phyloP scores from a whole-genome alignment of 2,888 invertebrate species.

The Andrena trimmerana region DNA sequence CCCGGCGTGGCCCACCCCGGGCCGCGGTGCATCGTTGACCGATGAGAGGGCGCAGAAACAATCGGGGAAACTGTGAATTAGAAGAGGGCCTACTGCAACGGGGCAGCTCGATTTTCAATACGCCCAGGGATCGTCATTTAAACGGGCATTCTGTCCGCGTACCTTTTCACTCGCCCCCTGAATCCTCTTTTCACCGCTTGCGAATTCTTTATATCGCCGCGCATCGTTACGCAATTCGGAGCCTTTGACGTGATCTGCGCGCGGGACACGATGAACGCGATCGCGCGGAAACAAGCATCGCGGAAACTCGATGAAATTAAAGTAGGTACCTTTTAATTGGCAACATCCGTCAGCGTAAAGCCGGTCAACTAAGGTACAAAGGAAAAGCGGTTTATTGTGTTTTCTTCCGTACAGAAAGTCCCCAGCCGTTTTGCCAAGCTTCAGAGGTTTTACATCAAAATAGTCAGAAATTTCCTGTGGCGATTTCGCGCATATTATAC shows the following conservation, averaged over 20 bases:
- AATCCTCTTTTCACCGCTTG: neutral
- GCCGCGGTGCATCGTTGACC: constrained; percentile 18
- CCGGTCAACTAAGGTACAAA: constrained; percentile 22
- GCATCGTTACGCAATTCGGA: constrained; percentile 23
- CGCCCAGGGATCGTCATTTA: constrained; percentile 22
- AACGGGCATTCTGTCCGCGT: neutral
- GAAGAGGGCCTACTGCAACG: constrained; percentile 23
- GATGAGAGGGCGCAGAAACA: constrained; percentile 35
- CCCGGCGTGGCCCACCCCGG: constrained; percentile 23
- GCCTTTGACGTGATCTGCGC: constrained; percentile 17
- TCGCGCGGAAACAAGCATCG: constrained; percentile 39
- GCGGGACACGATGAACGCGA: constrained; percentile 5
- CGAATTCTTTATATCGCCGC: constrained; percentile 22
- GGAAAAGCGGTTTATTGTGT: constrained; percentile 25
- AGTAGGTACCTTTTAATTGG: constrained; percentile 43
- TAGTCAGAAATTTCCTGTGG: neutral
- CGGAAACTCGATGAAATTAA: constrained; percentile 43
- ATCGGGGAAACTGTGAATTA: constrained; percentile 13
- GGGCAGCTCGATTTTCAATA: constrained; percentile 28
- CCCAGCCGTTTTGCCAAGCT: too few species aligned
- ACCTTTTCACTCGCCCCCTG: neutral
- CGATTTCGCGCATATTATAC: too few species aligned
- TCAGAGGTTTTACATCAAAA: neutral
- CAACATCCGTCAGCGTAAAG: neutral
- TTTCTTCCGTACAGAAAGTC: neutral